A percentile compares a stretch with the other conserved stretches of the same genome.
Evolutionary conservation across 2,888 invertebrate species (phyloP).

Genomic region (Amphipyra berbera): DNA sequence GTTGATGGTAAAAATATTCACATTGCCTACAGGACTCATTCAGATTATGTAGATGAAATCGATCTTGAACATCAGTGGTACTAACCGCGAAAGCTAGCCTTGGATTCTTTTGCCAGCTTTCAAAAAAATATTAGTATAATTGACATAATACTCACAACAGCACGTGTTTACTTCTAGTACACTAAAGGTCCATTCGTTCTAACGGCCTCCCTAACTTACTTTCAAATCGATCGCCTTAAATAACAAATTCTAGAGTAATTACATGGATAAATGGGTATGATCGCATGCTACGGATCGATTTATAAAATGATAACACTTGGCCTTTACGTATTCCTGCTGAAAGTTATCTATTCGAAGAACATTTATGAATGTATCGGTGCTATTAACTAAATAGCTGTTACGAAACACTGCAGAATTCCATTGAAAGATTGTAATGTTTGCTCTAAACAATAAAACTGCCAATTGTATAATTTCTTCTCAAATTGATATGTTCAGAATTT

Average conservation of each 20-base stretch:
- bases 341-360: conserved; percentile 2
- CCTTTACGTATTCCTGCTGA: conserved; percentile 25
- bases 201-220: conserved; percentile 20
- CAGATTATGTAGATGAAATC: too few relatives aligned
- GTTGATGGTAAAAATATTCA: too few relatives aligned
- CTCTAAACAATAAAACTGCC: not conserved
- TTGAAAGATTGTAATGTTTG: not conserved
- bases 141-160: too few relatives aligned
- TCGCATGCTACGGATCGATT: conserved; percentile 42
- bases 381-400: conserved; percentile 13
- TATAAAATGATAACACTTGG: conserved; percentile 7
- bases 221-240: conserved; percentile 45
- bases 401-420: conserved; percentile 11
- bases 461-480: not conserved
- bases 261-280: not conserved
- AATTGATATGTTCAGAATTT: too few relatives aligned
- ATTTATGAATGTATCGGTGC: not conserved
- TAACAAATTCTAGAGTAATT: conserved; percentile 30
- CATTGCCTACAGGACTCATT: too few relatives aligned
- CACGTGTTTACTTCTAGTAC: not conserved
- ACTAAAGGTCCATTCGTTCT: conserved; percentile 4
- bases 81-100: too few relatives aligned
- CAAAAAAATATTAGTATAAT: too few relatives aligned
- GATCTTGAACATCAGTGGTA: too few relatives aligned
- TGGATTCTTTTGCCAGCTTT: too few relatives aligned